Evolutionary conservation across 2,113 vertebrate genomes (phyloP).

Genomic region (Gymnarchus niloticus): DNA sequence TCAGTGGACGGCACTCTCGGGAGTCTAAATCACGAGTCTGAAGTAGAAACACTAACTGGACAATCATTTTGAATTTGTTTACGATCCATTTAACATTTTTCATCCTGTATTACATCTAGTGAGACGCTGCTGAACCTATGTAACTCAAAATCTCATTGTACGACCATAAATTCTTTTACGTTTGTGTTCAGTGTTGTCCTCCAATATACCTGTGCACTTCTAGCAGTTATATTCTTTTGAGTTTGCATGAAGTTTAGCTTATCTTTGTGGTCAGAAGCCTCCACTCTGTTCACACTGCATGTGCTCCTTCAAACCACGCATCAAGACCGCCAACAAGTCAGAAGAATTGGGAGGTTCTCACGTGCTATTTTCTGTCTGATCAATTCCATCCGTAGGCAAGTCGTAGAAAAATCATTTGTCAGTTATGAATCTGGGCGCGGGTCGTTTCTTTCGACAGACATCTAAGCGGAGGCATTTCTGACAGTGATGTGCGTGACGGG

Average conservation of each 20-base stretch:
- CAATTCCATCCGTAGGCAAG: background rate
- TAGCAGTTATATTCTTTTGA: background rate
- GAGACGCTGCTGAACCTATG: background rate
- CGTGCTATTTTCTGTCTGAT: background rate
- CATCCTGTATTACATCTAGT: background rate
- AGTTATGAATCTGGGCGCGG: background rate
- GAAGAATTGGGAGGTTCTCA: background rate
- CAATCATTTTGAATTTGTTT: background rate
- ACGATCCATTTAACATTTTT: background rate
- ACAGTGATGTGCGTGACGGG: constrained; percentile 1
- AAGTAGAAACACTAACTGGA: background rate
- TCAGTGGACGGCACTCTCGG: background rate
- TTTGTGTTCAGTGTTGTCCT: background rate
- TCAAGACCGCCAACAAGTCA: background rate
- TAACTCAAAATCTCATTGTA: background rate
- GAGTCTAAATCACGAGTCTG: background rate
- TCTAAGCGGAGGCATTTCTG: background rate
- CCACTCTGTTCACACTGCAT: background rate
- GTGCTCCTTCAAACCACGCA: background rate
- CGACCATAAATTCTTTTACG: background rate
- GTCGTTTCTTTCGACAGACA: constrained; percentile 16
- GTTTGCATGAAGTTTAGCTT: background rate
- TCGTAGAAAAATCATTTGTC: background rate
- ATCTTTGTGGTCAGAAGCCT: background rate
- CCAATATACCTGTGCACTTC: background rate